phyloP scores from a whole-genome alignment of 1,140 invertebrate species.

The Gonatopus flavifemur region DNA sequence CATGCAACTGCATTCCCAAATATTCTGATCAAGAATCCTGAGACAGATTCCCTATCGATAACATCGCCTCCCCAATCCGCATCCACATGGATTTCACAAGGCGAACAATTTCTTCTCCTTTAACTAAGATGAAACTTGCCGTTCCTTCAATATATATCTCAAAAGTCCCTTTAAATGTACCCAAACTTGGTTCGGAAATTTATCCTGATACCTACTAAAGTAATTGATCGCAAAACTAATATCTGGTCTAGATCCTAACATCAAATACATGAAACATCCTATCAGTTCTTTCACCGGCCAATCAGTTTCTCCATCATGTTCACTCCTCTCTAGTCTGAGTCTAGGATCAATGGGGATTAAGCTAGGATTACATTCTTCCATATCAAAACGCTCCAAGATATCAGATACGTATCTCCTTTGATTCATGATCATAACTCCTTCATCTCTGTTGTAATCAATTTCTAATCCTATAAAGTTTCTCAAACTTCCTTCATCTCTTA shows the following conservation, averaged over 20 bases:
- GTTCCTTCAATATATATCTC: neutral
- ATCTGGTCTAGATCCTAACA: neutral
- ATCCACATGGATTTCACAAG: neutral
- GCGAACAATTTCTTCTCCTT: neutral
- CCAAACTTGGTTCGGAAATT: neutral
- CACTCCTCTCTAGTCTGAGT: neutral
- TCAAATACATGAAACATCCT: neutral
- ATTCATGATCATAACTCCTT: neutral
- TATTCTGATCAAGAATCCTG: constrained; percentile 14
- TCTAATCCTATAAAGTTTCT: constrained; percentile 15
- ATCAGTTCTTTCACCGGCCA: neutral
- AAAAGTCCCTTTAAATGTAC: neutral
- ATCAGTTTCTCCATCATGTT: neutral
- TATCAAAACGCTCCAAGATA: constrained; percentile 18
- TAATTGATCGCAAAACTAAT: neutral
- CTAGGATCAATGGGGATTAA: constrained; percentile 4
- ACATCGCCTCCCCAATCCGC: neutral
- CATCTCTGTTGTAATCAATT: constrained; percentile 6
- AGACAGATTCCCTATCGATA: constrained; percentile 6
- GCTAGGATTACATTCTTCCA: constrained; percentile 14
- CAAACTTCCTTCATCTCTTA: constrained; percentile 10
- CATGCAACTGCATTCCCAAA: constrained; percentile 7
- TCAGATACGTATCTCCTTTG: constrained; percentile 11
- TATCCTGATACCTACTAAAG: neutral
- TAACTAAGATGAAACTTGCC: neutral